phyloP scores from a whole-genome alignment of 1,140 invertebrate species.

The Listronotus bonariensis region DNA sequence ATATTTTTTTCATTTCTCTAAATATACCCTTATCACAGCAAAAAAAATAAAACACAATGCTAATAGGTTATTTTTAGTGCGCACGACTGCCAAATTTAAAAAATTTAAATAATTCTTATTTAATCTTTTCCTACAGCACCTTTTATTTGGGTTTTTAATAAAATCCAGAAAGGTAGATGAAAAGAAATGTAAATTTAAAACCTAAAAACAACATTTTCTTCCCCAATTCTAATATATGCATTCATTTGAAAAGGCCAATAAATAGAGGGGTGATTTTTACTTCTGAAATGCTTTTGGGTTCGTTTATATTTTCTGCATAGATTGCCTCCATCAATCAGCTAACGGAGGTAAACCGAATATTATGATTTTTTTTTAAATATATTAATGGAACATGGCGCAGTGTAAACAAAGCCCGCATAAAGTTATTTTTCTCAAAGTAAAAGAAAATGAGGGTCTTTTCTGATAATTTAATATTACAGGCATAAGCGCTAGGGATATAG shows the following conservation, averaged over 20 bases:
- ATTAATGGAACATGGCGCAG: conserved; percentile 33
- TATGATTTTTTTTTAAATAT: conserved; percentile 32
- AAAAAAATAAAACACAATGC: no score
- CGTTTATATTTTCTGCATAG: conserved; percentile 26
- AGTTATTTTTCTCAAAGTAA: conserved; percentile 29
- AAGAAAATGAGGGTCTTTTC: conserved; percentile 20
- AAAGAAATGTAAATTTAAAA: no score
- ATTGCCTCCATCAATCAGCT: conserved; percentile 28
- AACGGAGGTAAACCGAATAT: conserved; percentile 29
- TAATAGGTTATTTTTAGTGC: no score
- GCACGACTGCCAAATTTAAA: no score
- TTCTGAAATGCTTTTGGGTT: conserved; percentile 15
- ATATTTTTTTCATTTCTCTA: no score
- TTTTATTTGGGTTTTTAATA: no score
- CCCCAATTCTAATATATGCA: background rate
- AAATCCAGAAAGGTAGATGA: no score
- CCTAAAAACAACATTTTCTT: no score
- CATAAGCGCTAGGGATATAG: conserved; percentile 25
- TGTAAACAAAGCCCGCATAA: conserved; percentile 34
- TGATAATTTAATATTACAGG: conserved; percentile 31
- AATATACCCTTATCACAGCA: no score
- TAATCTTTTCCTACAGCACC: no score
- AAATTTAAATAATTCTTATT: no score
- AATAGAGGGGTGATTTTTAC: conserved; percentile 11
- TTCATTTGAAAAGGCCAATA: conserved; percentile 13